Evolutionary conservation across 1,140 invertebrate genomes (phyloP), one percentile per base, ranked within the genome.

Genomic region (Fragariocoptes setiger): DNA sequence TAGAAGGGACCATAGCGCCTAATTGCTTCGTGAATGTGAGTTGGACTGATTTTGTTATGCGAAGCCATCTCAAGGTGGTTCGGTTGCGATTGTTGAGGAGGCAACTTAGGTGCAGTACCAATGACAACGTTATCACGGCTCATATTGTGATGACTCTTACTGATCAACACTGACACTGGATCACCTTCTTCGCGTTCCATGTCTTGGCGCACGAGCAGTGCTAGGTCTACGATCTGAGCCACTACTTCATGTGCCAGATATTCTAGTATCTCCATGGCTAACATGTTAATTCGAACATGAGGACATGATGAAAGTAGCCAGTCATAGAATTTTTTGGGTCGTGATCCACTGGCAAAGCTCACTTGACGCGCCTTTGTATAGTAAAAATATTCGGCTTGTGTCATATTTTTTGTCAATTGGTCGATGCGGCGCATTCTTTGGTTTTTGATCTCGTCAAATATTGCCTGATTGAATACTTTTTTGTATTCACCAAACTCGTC

Each of bases 241-340:
- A 71, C 64, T 4, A 66, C 69, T 57, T 72, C 70, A 51, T 70
- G 69, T 0, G 68, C 67, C 16, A 72, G 54, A 52, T 71, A 71
- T 40, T 64, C 60, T 35, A 71, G 51, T 37, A 70, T 58, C 39
- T 62, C 62, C 25, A 65, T 52, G 2, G 62, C 62, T 44, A 59
- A 52, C 39, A 57, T 59, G 8, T 59, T 57, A 20, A 65, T 53
- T 37, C 56, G 64, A 17, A 65, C 50, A 13, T 16, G 8, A 13
- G 19, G 14, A 15, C 52, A 50, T 48, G 55, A 49, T 39, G 48
- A 45, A 40, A 51, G 47, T 39, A 68, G 49, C 66, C 66, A 68
- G 35, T 65, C 62, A 37, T 57, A 61, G 44, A 67, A 65, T 52
- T 63, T 66, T 19, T 52, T 53, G 35, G 58, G 55, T 38, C 50